Percentiles rank a stretch among this genome's conserved stretches.
Evolutionary conservation across 2,888 invertebrate genomes (phyloP).

Genomic region (Drosophila colorata): DNA sequence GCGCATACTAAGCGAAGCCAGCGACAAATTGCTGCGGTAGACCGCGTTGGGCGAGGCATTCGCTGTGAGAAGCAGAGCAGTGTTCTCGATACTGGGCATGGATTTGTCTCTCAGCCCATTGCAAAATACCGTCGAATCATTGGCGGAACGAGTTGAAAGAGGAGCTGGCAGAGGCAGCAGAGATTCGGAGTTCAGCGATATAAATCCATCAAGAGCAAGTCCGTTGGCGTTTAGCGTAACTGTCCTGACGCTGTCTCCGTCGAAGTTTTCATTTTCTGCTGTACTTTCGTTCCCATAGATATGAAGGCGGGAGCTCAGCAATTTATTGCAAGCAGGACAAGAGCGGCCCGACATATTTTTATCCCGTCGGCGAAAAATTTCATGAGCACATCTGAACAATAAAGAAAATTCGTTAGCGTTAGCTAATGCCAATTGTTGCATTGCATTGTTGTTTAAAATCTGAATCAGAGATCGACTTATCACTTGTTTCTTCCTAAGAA

Average conservation of each 20-base stretch:
- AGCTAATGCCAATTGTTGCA: no score
- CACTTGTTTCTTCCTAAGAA: no score
- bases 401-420: no score
- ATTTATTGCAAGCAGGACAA: constrained; percentile 90
- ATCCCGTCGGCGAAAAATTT: constrained; percentile 87
- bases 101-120: constrained; percentile 60
- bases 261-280: constrained; percentile 48
- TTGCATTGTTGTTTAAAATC: no score
- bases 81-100: constrained; percentile 70
- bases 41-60: constrained; percentile 77
- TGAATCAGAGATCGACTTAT: no score
- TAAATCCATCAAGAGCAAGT: constrained; percentile 50
- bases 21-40: constrained; percentile 84
- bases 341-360: constrained; percentile 89
- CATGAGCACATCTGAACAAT: constrained; percentile 88
- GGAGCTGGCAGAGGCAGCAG: constrained; percentile 29
- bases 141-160: constrained; percentile 10
- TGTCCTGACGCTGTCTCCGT: constrained; percentile 47
- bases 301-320: constrained; percentile 89
- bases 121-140: constrained; percentile 54
- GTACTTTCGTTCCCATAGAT: constrained; percentile 81
- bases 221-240: constrained; percentile 48
- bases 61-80: constrained; percentile 65
- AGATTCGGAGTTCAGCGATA: constrained; percentile 46
- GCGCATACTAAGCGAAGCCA: constrained; percentile 84